These are phyloP conservation scores for Catharus bicknelli DNA, from an alignment of 2,113 vertebrate species.

Conservation along the genomic window DNA sequence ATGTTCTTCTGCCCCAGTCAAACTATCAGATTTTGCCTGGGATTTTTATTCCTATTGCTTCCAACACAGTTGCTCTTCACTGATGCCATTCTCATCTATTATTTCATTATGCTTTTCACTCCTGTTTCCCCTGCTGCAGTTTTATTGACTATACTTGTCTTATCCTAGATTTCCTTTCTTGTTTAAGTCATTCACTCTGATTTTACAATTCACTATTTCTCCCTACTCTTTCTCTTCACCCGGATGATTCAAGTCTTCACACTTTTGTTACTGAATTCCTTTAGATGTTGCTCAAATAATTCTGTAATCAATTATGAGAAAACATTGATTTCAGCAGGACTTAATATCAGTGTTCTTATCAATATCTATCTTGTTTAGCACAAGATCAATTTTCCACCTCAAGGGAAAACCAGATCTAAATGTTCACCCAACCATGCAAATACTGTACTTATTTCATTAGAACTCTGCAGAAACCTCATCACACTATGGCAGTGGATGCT, in stretches of 20 bases:
- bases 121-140: neutral
- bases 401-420: neutral
- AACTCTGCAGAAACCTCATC: neutral
- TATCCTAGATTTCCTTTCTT: neutral
- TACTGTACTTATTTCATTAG: neutral
- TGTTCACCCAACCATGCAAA: neutral
- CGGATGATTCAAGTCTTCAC: neutral
- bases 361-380: constrained; percentile 18
- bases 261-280: neutral
- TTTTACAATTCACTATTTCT: neutral
- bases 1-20: neutral
- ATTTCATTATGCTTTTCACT: neutral
- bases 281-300: neutral
- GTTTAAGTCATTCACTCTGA: neutral
- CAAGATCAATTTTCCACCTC: constrained; percentile 26
- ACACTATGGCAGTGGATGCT: neutral
- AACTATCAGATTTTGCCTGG: neutral
- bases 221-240: neutral
- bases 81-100: neutral
- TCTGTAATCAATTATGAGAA: neutral
- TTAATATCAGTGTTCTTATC: neutral
- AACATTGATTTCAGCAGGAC: constrained; percentile 20
- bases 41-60: neutral
- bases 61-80: neutral
- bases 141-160: neutral